Evolutionary conservation across 1,140 invertebrate species (phyloP), one percentile per base, ranked within the genome.

Genomic region (Megathymus violae): DNA sequence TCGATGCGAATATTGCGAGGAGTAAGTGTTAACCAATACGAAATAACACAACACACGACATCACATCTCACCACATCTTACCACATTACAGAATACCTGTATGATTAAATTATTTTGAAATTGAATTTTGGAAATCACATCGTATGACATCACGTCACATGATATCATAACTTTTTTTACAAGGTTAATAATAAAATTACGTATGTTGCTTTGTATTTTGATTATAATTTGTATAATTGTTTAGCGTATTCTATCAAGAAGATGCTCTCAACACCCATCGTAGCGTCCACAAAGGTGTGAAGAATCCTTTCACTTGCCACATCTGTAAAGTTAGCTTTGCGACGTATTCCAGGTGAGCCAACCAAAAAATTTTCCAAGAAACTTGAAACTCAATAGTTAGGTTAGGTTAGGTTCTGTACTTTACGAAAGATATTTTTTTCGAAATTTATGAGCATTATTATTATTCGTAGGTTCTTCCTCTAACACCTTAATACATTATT

Each of bases 1-100:
- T 60, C 69, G 90, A 13, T 93, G 92, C 71, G 92, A 93, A 66
- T 93, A 84, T 40, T 93, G 92, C 47, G 92, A 93, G 62, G 91
- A 85, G 86, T 89, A 54, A 84, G 87, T 85, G 14, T 19, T 15
- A 0, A 36, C 4, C 16, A 9, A n/a, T 3, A 44, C 41, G 10
- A 11, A 7, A n/a, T 44, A n/a, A n/a, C 16, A 17, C 13, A 11
- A 7, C 25, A 16, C 16, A 17, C 16, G 7, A 25, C 3, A 25
- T 3, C 3, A 25, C n/a, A n/a, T n/a, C n/a, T n/a, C n/a, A n/a
- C n/a, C n/a, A n/a, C n/a, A n/a, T n/a, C n/a, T n/a, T n/a, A n/a
- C n/a, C n/a, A n/a, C n/a, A n/a, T n/a, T n/a, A n/a, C n/a, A n/a
- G n/a, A n/a, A n/a, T n/a, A n/a, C n/a, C n/a, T n/a, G n/a, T n/a